A percentile compares a stretch with the other conserved stretches of the same genome.
Evolutionary conservation across 2,797 vertebrate genomes (phyloP).

Genomic region (Hapalemur alaotrensis): DNA sequence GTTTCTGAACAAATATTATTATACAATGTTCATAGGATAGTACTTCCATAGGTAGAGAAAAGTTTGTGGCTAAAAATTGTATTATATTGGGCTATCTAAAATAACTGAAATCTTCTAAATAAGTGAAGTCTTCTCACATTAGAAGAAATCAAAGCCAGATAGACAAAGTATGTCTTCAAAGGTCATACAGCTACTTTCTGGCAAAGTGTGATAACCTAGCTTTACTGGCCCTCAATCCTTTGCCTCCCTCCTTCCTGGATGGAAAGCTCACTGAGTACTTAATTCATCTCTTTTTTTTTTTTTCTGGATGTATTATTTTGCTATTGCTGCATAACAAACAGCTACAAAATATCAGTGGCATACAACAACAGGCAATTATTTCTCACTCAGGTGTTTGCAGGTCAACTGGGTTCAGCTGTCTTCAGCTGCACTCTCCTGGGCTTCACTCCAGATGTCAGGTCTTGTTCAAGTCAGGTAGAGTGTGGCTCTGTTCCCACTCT

Average conservation of each 20-base stretch:
- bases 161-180: background rate
- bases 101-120: background rate
- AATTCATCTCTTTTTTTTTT: background rate
- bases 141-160: background rate
- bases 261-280: background rate
- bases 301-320: background rate
- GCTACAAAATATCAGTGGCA: background rate
- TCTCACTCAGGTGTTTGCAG: background rate
- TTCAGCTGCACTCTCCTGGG: background rate
- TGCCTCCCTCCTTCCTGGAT: background rate
- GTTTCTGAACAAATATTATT: slow-evolving; percentile 48
- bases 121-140: background rate
- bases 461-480: background rate
- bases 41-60: background rate
- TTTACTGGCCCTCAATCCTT: background rate
- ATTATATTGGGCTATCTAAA: background rate
- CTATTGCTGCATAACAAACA: background rate
- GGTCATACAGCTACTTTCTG: background rate
- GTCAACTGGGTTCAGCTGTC: background rate
- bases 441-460: background rate
- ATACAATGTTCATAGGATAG: background rate
- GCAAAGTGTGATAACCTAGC: background rate
- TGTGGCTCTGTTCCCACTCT: background rate
- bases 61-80: background rate
- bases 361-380: background rate